Percentiles rank a stretch among this genome's conserved stretches.
Conservation (phyloP, 2,888 invertebrate species). For the Diarsia rubi region DNA sequence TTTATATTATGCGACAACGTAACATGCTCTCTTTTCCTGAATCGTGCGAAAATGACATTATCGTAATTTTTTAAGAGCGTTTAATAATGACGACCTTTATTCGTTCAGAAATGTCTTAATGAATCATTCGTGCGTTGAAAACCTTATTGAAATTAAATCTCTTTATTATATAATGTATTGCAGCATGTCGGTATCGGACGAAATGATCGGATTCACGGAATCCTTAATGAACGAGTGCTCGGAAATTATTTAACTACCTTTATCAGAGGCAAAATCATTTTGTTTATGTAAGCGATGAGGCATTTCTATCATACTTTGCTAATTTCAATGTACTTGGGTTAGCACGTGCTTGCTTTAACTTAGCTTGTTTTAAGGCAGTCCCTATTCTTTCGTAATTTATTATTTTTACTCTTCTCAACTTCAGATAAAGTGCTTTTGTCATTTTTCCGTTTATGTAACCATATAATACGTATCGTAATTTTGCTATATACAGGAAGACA, state of each 20-base stretch:
- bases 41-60: conserved; percentile 52
- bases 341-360: neutral
- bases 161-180: conserved; percentile 61
- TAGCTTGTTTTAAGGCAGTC: neutral
- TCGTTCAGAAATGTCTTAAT: conserved; percentile 47
- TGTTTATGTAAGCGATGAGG: conserved; percentile 66
- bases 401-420: neutral
- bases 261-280: conserved; percentile 67
- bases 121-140: conserved; percentile 54
- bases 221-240: conserved; percentile 71
- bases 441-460: neutral
- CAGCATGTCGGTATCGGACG: conserved; percentile 52
- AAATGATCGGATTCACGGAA: conserved; percentile 71
- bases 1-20: too few relatives aligned
- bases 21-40: conserved; percentile 5
- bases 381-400: neutral
- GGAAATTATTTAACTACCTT: conserved; percentile 69
- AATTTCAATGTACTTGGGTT: conserved; percentile 6
- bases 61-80: conserved; percentile 13
- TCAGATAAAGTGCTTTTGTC: neutral
- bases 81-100: conserved; percentile 56
- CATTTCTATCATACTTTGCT: conserved; percentile 46
- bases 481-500: neutral
- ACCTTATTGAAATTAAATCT: conserved; percentile 51
- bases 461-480: neutral